phyloP scores from a whole-genome alignment of 2,113 vertebrate genomes.

The Sciurus niger region DNA sequence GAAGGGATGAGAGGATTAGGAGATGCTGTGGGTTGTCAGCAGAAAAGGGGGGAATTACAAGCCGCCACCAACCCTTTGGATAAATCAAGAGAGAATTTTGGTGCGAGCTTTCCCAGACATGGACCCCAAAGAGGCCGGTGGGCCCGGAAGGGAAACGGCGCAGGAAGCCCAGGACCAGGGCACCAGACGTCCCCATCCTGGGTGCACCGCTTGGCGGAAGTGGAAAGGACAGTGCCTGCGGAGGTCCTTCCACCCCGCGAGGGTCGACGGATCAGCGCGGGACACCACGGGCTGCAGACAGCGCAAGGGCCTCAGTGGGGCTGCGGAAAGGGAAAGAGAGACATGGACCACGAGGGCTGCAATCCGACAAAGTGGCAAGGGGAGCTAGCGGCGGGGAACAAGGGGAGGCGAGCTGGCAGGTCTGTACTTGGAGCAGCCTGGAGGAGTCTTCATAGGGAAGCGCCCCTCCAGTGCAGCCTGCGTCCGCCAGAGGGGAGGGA shows the following conservation, averaged over 20 bases:
- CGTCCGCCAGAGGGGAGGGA: not conserved
- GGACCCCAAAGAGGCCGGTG: conserved; percentile 69
- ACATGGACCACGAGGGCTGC: not conserved
- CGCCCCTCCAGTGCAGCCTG: not conserved
- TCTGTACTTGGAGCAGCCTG: conserved; percentile 48
- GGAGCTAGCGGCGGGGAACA: not conserved
- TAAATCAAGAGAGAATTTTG: conserved; percentile 54
- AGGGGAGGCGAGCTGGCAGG: not conserved
- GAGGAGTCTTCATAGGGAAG: conserved; percentile 87
- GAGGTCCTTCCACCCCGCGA: not conserved
- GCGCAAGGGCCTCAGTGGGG: not conserved
- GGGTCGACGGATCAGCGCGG: conserved; percentile 22
- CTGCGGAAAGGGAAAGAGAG: not conserved
- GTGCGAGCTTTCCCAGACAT: conserved; percentile 86
- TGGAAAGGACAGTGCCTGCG: not conserved
- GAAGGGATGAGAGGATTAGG: conserved; percentile 77
- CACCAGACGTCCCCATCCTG: not conserved
- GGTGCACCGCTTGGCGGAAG: not conserved
- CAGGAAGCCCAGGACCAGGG: not conserved
- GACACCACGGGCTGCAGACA: conserved; percentile 73
- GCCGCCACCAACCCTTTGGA: conserved; percentile 67
- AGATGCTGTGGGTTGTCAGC: conserved; percentile 61
- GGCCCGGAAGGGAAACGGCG: not conserved
- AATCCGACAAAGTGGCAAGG: conserved; percentile 75
- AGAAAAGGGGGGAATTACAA: conserved; percentile 65